Evolutionary conservation across 2,113 vertebrate species (phyloP).

Genomic region (Centrocercus urophasianus): DNA sequence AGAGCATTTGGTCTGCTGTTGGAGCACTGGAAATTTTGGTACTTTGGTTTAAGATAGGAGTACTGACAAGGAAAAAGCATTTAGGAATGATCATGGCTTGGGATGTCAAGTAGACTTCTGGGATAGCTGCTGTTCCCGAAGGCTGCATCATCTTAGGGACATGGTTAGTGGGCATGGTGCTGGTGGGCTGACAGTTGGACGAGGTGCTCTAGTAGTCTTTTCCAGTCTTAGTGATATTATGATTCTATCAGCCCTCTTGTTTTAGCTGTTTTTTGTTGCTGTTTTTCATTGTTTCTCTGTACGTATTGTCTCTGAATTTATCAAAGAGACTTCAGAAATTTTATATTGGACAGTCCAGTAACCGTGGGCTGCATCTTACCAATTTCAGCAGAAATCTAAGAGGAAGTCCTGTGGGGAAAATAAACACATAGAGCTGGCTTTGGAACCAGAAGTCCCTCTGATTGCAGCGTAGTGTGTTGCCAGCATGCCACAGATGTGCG

Average conservation of each 20-base stretch:
- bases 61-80: not conserved
- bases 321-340: not conserved
- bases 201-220: too few species aligned
- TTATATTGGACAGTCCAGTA: not conserved
- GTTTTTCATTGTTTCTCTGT: not conserved
- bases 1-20: not conserved
- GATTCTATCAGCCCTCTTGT: not conserved
- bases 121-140: not conserved
- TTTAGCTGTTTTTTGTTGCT: not conserved
- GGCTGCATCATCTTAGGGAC: not conserved
- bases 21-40: not conserved
- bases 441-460: conserved; percentile 45
- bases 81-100: not conserved
- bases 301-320: not conserved
- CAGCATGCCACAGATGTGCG: conserved; percentile 59
- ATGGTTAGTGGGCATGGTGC: too few species aligned
- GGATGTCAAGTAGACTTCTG: not conserved
- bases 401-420: conserved; percentile 4
- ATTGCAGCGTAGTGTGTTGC: not conserved
- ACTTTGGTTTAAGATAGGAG: not conserved
- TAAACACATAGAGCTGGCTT: conserved; percentile 23
- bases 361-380: not conserved
- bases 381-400: not conserved
- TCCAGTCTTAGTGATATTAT: too few species aligned
- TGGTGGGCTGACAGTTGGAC: too few species aligned